These are phyloP conservation scores for Drosophila diplacantha DNA, from an alignment of 2,888 invertebrate species.

Conservation along the genomic window DNA sequence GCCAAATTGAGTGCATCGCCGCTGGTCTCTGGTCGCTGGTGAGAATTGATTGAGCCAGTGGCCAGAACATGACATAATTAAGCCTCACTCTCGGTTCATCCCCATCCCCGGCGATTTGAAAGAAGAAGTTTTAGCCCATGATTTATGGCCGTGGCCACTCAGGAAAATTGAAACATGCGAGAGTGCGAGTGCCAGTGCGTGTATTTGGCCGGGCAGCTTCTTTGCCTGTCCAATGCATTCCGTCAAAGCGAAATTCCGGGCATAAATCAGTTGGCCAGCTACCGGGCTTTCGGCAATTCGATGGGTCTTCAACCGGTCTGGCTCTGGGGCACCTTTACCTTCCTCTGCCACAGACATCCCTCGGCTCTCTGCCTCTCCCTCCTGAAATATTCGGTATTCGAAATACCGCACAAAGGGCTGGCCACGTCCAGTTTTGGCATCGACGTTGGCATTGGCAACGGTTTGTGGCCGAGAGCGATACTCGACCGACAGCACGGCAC, in stretches of 20 bases:
- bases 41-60: constrained; percentile 33
- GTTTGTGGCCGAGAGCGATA: constrained; percentile 4
- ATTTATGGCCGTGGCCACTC: constrained; percentile 46
- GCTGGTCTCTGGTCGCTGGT: constrained; percentile 13
- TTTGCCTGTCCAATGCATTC: constrained; percentile 34
- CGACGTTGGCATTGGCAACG: constrained; percentile 24
- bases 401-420: constrained; percentile 26
- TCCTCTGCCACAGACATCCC: neutral
- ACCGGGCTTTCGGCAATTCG: constrained; percentile 57
- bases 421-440: constrained; percentile 18
- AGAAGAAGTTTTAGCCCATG: constrained; percentile 25
- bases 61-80: constrained; percentile 53
- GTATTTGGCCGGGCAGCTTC: constrained; percentile 30
- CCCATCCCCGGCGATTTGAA: constrained; percentile 1
- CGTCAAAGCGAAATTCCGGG: constrained; percentile 26
- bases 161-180: constrained; percentile 23
- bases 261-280: constrained; percentile 68
- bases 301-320: constrained; percentile 24
- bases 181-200: neutral
- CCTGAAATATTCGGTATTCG: constrained; percentile 11
- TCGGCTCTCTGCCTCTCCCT: neutral
- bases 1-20: constrained; percentile 45
- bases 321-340: constrained; percentile 1
- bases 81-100: constrained; percentile 1
- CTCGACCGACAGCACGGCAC: neutral